These are phyloP conservation scores for Amblyjoppa proteus DNA, from an alignment of 2,888 invertebrate genomes.

Conservation along the genomic window DNA sequence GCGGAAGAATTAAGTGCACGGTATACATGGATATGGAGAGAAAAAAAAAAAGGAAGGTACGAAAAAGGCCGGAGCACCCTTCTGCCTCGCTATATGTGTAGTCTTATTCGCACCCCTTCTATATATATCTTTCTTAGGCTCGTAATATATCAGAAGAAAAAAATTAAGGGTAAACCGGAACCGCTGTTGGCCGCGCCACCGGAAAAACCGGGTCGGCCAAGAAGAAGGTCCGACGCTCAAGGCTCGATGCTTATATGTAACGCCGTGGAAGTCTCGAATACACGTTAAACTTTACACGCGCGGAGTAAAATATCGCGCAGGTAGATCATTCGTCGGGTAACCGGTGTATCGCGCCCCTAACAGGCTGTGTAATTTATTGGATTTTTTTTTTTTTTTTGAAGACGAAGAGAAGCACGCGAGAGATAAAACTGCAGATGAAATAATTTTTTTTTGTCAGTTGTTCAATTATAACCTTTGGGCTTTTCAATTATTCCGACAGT, in stretches of 20 bases:
- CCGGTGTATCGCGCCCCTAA: constrained; percentile 21
- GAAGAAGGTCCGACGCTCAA: constrained; percentile 29
- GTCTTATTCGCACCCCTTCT: constrained; percentile 36
- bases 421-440: background rate
- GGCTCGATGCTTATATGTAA: background rate
- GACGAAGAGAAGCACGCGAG: background rate
- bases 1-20: constrained; percentile 46
- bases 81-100: background rate
- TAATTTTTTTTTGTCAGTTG: background rate
- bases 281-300: constrained; percentile 1
- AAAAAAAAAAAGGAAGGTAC: constrained; percentile 4
- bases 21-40: constrained; percentile 5
- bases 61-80: background rate
- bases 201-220: constrained; percentile 43
- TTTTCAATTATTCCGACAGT: background rate
- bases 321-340: constrained; percentile 30
- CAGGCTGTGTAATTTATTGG: background rate
- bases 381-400: background rate
- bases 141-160: constrained; percentile 10
- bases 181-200: constrained; percentile 12
- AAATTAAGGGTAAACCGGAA: constrained; percentile 14
- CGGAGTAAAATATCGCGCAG: constrained; percentile 30
- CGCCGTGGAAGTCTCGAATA: constrained; percentile 1
- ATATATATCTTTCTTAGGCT: background rate
- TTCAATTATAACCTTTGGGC: background rate